These are phyloP conservation scores for Geophilus truncorum DNA, from an alignment of 2,888 invertebrate genomes.

Conservation along the genomic window DNA sequence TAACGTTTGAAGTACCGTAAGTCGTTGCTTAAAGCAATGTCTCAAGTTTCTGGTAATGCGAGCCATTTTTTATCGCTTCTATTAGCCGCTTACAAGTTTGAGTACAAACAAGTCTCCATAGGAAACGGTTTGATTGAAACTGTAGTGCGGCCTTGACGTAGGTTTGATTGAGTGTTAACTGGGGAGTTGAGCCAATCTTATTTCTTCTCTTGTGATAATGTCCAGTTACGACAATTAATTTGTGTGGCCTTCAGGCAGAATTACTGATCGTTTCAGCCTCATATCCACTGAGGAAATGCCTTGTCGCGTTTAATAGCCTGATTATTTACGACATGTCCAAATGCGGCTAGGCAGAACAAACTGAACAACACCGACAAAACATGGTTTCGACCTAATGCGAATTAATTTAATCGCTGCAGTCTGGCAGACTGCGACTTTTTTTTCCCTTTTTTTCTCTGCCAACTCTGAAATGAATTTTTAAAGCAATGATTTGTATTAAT, in stretches of 20 bases:
- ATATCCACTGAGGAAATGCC: not conserved
- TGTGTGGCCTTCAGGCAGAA: constrained; percentile 2
- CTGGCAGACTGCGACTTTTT: not conserved
- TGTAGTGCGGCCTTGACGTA: not conserved
- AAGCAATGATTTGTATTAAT: too few species aligned
- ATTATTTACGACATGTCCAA: not conserved
- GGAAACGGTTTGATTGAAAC: not conserved
- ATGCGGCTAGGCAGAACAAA: not conserved
- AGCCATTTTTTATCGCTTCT: not conserved
- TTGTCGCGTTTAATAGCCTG: not conserved
- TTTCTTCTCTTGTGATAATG: constrained; percentile 29
- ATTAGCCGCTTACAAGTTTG: not conserved
- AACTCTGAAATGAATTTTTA: too few species aligned
- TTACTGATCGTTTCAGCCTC: constrained; percentile 3
- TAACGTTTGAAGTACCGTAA: too few species aligned
- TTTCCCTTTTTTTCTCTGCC: not conserved
- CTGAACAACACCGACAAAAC: not conserved
- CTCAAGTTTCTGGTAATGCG: not conserved
- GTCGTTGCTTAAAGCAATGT: too few species aligned
- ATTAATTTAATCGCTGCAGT: not conserved
- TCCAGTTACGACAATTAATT: constrained; percentile 32
- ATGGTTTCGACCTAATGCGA: not conserved
- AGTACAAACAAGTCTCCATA: not conserved
- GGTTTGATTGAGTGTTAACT: constrained; percentile 29
- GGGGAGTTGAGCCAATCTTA: constrained; percentile 25